Conservation (phyloP, 2,797 vertebrate species). For the Sandelia bainsii region DNA sequence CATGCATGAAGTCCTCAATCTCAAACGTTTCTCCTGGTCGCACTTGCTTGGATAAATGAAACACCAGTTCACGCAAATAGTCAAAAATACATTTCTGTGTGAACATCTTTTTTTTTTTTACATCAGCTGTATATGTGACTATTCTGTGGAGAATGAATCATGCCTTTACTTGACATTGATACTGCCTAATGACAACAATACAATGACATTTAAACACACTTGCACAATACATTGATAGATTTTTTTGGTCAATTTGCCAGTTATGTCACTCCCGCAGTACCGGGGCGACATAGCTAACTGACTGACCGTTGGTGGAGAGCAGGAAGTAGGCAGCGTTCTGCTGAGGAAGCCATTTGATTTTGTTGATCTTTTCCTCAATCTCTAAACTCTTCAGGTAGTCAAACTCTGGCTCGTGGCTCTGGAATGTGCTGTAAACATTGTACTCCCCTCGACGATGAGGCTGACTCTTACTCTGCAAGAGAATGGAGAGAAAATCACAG, state of each 20-base stretch:
- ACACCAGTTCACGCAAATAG: slow-evolving; percentile 33
- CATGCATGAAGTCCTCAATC: slow-evolving; percentile 72
- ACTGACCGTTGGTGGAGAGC: slow-evolving; percentile 95
- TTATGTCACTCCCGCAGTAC: background rate
- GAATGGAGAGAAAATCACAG: background rate
- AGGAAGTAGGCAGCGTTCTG: slow-evolving; percentile 96
- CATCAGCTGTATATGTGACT: slow-evolving; percentile 26
- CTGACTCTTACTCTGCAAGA: slow-evolving; percentile 92
- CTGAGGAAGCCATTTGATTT: slow-evolving; percentile 97
- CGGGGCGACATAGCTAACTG: background rate
- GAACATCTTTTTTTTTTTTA: slow-evolving; percentile 29
- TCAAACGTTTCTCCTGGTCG: slow-evolving; percentile 67
- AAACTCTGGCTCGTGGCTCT: slow-evolving; percentile 97
- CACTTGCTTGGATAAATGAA: slow-evolving; percentile 53
- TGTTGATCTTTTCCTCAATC: slow-evolving; percentile 99
- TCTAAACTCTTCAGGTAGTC: slow-evolving; percentile 99
- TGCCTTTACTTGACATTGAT: slow-evolving; percentile 4
- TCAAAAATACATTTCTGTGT: slow-evolving; percentile 38
- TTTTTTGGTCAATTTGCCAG: slow-evolving; percentile 11
- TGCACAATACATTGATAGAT: slow-evolving; percentile 1
- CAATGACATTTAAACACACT: slow-evolving; percentile 11
- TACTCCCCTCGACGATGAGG: slow-evolving; percentile 95
- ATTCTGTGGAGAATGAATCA: slow-evolving; percentile 13
- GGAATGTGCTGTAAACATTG: slow-evolving; percentile 99
- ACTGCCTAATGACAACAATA: slow-evolving; percentile 12